Percentiles rank a stretch among this genome's conserved stretches.
phyloP scores from a whole-genome alignment of 2,113 vertebrate species.

The Toxostoma redivivum region DNA sequence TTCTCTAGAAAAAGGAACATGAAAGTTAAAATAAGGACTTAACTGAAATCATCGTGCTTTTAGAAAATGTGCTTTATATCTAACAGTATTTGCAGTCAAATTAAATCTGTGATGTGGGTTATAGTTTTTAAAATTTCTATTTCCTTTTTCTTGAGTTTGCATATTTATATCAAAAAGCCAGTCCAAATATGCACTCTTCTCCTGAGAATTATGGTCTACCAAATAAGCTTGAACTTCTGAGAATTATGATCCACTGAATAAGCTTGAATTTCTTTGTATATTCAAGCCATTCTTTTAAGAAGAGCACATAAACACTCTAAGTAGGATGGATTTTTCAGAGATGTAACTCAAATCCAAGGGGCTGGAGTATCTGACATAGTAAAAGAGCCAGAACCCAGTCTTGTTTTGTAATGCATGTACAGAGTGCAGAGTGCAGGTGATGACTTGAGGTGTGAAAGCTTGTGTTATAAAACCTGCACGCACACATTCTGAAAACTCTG shows the following conservation, averaged over 20 bases:
- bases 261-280: background rate
- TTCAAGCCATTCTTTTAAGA: background rate
- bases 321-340: background rate
- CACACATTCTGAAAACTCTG: slow-evolving; percentile 9
- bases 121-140: slow-evolving; percentile 23
- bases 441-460: background rate
- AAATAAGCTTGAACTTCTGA: background rate
- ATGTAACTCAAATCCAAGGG: background rate
- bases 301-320: background rate
- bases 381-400: background rate
- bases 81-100: slow-evolving; percentile 34
- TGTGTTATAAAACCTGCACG: background rate
- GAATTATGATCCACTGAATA: background rate
- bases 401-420: background rate
- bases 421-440: background rate
- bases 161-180: background rate
- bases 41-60: background rate
- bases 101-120: background rate
- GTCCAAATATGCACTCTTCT: background rate
- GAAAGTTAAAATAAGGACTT: background rate
- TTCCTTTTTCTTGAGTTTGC: background rate
- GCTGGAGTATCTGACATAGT: background rate
- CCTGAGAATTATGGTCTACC: background rate
- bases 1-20: slow-evolving; percentile 51
- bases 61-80: slow-evolving; percentile 6